Evolutionary conservation across 2,113 vertebrate genomes (phyloP).

Genomic region (Xiphias gladius): DNA sequence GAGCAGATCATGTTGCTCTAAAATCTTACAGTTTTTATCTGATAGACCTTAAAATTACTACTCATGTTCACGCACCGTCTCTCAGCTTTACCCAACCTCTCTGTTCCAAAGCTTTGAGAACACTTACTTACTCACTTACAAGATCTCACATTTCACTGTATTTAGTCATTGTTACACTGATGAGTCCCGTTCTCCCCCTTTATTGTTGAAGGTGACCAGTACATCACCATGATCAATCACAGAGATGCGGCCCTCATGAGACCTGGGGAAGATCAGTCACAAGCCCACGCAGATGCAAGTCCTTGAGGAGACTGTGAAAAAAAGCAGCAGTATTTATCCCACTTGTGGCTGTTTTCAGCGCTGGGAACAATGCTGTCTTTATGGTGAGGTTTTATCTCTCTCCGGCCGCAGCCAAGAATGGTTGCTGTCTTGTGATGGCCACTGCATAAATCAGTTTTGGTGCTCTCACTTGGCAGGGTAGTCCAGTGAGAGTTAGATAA

Average conservation of each 20-base stretch:
- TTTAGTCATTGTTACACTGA: neutral
- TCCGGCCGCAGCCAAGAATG: conserved; percentile 73
- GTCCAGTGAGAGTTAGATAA: conserved; percentile 53
- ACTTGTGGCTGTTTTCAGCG: conserved; percentile 74
- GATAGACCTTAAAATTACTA: neutral
- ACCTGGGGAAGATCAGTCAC: conserved; percentile 62
- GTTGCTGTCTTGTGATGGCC: conserved; percentile 78
- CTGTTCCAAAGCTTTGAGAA: neutral
- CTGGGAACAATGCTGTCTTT: conserved; percentile 75
- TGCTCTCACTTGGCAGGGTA: conserved; percentile 61
- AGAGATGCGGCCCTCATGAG: conserved; percentile 43
- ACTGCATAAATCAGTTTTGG: conserved; percentile 79
- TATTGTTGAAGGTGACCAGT: conserved; percentile 11
- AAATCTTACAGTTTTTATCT: neutral
- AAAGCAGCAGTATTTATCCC: conserved; percentile 73
- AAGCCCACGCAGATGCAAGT: conserved; percentile 61
- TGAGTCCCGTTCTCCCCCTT: conserved; percentile 9
- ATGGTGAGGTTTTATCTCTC: conserved; percentile 77
- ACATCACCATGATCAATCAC: conserved; percentile 3
- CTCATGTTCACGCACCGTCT: neutral
- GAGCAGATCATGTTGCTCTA: neutral
- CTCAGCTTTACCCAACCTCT: neutral
- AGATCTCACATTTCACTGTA: neutral
- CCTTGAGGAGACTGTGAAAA: conserved; percentile 66
- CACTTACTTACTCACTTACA: neutral